Percentiles rank a stretch among this genome's conserved stretches.
Evolutionary conservation across 2,113 vertebrate species (phyloP).

Genomic region (Dasyornis broadbenti): DNA sequence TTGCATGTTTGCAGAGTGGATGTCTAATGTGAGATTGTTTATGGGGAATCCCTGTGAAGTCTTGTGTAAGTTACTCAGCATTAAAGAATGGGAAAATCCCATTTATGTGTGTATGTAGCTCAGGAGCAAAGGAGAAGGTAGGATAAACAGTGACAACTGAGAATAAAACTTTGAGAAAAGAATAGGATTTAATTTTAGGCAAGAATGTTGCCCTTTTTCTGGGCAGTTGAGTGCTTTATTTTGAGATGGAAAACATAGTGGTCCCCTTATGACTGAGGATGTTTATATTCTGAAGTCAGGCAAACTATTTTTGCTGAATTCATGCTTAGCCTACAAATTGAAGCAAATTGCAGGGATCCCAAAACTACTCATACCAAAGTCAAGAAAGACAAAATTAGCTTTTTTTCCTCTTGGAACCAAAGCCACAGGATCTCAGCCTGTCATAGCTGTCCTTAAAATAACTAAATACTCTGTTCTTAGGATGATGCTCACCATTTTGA

Average conservation of each 20-base stretch:
- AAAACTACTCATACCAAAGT: background rate
- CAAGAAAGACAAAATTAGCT: background rate
- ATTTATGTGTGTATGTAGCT: background rate
- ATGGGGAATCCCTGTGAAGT: background rate
- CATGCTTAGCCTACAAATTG: background rate
- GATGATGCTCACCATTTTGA: background rate
- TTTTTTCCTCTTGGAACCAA: background rate
- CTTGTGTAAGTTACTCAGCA: background rate
- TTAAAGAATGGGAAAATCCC: background rate
- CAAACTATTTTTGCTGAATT: background rate
- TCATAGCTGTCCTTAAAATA: background rate
- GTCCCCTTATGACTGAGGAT: background rate
- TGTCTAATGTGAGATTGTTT: background rate
- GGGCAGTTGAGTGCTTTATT: background rate
- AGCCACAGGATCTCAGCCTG: background rate
- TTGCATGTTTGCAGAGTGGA: background rate
- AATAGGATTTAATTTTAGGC: background rate
- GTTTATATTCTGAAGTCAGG: background rate
- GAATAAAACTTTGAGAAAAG: background rate
- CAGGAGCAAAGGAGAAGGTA: background rate
- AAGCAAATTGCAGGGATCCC: conserved; percentile 7
- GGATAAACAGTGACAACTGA: background rate
- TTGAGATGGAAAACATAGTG: background rate
- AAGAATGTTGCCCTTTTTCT: background rate
- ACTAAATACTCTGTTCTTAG: background rate